Conservation (phyloP, 2,797 vertebrate species). For the Fratercula arctica region DNA sequence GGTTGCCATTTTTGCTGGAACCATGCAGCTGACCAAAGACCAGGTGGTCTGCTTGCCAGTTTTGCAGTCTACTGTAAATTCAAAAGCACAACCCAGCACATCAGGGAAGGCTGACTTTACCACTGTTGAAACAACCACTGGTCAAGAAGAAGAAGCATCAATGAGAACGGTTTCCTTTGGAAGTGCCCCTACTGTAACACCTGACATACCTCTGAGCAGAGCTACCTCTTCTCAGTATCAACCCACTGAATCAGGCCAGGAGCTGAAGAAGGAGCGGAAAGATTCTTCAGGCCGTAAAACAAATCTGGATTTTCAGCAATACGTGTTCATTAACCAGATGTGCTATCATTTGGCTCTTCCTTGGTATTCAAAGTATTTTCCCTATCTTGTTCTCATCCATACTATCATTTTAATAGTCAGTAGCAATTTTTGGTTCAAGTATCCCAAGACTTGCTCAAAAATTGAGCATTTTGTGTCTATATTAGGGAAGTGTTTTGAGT, state of each 20-base stretch:
- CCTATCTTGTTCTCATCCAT: slow-evolving; percentile 97
- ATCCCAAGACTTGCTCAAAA: slow-evolving; percentile 99
- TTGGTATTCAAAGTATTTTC: slow-evolving; percentile 99
- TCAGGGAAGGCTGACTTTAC: slow-evolving; percentile 68
- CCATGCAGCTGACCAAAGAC: slow-evolving; percentile 99
- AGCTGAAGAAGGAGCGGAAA: slow-evolving; percentile 76
- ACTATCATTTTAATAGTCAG: slow-evolving; percentile 99
- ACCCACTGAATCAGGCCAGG: slow-evolving; percentile 63
- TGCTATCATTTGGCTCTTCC: slow-evolving; percentile 98
- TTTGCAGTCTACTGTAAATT: slow-evolving; percentile 83
- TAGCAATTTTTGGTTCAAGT: slow-evolving; percentile 99
- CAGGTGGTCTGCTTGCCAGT: slow-evolving; percentile 98
- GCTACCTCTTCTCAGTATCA: slow-evolving; percentile 69
- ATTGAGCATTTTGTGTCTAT: slow-evolving; percentile 99
- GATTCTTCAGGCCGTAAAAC: slow-evolving; percentile 89
- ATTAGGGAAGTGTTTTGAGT: slow-evolving; percentile 97
- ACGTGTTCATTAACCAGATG: slow-evolving; percentile 99
- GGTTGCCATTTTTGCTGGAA: slow-evolving; percentile 98
- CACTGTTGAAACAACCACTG: slow-evolving; percentile 76
- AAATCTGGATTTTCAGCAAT: slow-evolving; percentile 98
- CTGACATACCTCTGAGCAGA: slow-evolving; percentile 66
- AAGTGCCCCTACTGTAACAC: slow-evolving; percentile 60
- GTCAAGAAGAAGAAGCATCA: slow-evolving; percentile 72
- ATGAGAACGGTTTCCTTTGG: slow-evolving; percentile 64
- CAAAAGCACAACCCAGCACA: slow-evolving; percentile 59